Evolutionary conservation across 2,113 vertebrate species (phyloP), one percentile per base, ranked within the genome.

Genomic region (Panthera uncia): DNA sequence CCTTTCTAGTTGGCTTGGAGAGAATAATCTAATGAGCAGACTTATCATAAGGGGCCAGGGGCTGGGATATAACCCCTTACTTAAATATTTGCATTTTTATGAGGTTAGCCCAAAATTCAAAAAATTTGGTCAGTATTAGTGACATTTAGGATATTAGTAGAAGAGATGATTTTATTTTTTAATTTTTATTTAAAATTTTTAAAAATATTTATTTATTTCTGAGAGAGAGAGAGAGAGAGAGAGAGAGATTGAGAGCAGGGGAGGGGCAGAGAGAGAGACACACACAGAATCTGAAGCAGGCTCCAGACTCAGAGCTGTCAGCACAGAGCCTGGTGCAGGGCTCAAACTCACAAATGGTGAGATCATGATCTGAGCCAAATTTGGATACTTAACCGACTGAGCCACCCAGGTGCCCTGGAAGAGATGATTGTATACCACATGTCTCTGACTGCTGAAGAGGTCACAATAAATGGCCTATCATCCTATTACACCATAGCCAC

Each of bases 11-110:
- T 92, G 41, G 15, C 55, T 76, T 65, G 27, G 14, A 90, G 8
- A 82, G 31, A 85, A 93, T 63, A 33, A 31, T 50, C 65, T 65
- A 14, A 36, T 83, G 33, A 80, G 80, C 38, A 92, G 16, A 78
- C 66, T 45, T 90, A 45, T n/a, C 63, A 27, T 80, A 90, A 92
- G 0, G 8, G 23, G 1, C 50, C 45, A 29, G 38, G 41, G 36
- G 4, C 10, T 93, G 15, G 41, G 8, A 81, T 29, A 6, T 10
- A 94, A 88, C 0, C 14, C 31, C 6, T 80, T 80, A 50, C n/a
- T 41, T 57, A 36, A 36, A 52, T 69, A 94, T 74, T 80, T 94
- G 12, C n/a, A 52, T 66, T 96, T 96, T 80, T 74, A 69, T 61
- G 61, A 79, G 7, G 12, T 11, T 15, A 89, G 10, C 5, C 7